These are phyloP conservation scores for Triplophysa bombifrons DNA, from an alignment of 2,797 vertebrate species.

Conservation along the genomic window DNA sequence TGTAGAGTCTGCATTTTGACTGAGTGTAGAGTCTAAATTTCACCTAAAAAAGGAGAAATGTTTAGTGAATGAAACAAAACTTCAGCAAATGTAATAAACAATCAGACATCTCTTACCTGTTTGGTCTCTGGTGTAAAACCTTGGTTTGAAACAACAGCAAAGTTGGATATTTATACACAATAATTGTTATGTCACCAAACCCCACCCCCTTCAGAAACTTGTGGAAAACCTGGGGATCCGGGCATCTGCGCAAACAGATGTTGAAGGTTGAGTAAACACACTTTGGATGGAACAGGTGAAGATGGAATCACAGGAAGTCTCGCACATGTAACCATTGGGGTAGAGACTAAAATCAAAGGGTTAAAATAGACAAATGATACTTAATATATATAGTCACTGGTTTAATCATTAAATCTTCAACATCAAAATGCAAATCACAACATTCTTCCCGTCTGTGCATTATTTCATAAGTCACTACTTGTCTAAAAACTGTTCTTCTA, in stretches of 20 bases:
- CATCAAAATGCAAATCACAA: too few species aligned
- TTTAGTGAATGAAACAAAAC: not conserved
- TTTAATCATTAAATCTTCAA: too few species aligned
- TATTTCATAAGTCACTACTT: not conserved
- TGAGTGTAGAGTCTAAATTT: not conserved
- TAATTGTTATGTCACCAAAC: conserved; percentile 29
- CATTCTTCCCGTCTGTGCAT: not conserved
- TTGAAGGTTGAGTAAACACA: conserved; percentile 36
- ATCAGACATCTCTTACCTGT: conserved; percentile 19
- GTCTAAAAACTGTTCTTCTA: not conserved
- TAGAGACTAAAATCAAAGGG: too few species aligned
- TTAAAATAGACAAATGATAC: too few species aligned
- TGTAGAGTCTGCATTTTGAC: conserved; percentile 66
- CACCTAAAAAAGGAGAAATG: conserved; percentile 39
- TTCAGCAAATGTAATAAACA: not conserved
- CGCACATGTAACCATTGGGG: not conserved
- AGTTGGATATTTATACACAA: conserved; percentile 18
- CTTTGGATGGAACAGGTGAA: not conserved
- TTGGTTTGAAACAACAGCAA: not conserved
- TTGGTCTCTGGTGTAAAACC: conserved; percentile 6
- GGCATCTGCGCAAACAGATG: conserved; percentile 35
- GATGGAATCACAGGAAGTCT: not conserved
- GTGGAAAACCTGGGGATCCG: conserved; percentile 29
- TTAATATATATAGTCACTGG: too few species aligned
- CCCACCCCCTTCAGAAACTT: conserved; percentile 24